phyloP scores from a whole-genome alignment of 1,140 invertebrate species.

The Drosophila repletoides region DNA sequence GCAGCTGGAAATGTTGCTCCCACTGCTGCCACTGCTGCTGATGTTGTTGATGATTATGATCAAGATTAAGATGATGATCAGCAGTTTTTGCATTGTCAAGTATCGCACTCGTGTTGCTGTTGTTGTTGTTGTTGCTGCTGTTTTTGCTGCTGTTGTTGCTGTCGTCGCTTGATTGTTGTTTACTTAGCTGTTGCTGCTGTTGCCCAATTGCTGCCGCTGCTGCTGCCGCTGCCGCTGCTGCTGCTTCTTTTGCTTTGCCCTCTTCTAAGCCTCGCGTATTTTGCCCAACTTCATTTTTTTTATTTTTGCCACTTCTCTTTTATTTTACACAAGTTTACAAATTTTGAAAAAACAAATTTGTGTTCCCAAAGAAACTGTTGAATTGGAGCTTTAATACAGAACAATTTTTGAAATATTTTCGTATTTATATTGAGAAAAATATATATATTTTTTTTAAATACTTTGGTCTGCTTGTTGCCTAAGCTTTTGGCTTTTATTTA shows the following conservation, averaged over 20 bases:
- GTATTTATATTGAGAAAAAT: no score
- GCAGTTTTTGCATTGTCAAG: slow-evolving; percentile 68
- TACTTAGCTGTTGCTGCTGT: slow-evolving; percentile 26
- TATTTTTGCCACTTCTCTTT: slow-evolving; percentile 16
- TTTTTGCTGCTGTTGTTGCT: slow-evolving; percentile 11
- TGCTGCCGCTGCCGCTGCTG: slow-evolving; percentile 11
- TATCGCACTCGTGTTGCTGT: slow-evolving; percentile 18
- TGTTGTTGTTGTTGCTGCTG: not conserved
- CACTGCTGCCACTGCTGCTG: slow-evolving; percentile 15
- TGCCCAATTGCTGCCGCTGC: slow-evolving; percentile 22
- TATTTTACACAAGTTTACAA: no score
- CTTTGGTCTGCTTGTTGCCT: no score
- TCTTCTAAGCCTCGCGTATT: not conserved
- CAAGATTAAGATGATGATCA: slow-evolving; percentile 57
- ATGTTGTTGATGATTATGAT: slow-evolving; percentile 24
- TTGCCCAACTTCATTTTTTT: slow-evolving; percentile 7
- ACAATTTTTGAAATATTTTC: no score
- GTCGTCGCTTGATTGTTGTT: slow-evolving; percentile 40
- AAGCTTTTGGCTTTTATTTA: no score
- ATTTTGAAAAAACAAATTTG: no score
- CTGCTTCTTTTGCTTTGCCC: not conserved
- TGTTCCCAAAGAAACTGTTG: no score
- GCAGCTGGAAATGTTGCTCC: slow-evolving; percentile 27
- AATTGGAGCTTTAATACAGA: no score
- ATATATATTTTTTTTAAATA: no score